Base-by-base conservation (phyloP, 2,888 invertebrate genomes). In the Pycnomerus fuliginosus region DNA sequence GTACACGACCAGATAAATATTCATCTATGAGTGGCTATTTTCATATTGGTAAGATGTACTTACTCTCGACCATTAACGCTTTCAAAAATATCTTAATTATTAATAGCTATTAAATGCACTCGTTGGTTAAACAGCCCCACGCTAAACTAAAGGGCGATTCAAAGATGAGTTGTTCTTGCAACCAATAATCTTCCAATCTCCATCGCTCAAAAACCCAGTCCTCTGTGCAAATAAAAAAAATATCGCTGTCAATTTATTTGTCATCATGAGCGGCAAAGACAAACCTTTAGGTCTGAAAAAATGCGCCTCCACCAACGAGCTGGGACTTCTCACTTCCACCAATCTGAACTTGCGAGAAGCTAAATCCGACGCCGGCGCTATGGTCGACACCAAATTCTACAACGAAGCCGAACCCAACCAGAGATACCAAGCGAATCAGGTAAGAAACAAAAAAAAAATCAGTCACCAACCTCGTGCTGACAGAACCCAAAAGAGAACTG, bases 311-410 rank as follows among this genome's bases (percentile, higher is more conserved):
- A 37, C 46, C 8, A 46, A 37, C 17, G 42, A 37, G 29, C 20
- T 46, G 2, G 56, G 56, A 14, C 14, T 51, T 23, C 46, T 56
- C n/a, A 50, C 53, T 48, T 44, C 47, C 11, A 50, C 54, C 16
- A 54, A 54, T 41, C 43, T 60, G 48, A 58, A 54, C 55, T 53
- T 64, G 50, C 56, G 62, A 44, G 62, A 61, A 29, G 59, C 64
- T 4, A 64, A 61, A 53, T 64, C 64, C 2, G 61, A 59, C 34
- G 57, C 59, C 1, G 60, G 58, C 17, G 55, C 55, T 4, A 60
- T 61, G 55, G 58, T 53, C 10, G 58, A 56, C 29, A 29, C 53
- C 10, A 58, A 56, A 45, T 53, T 50, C 20, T 8, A 20, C 36
- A 39, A 50, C 13, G 52, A 52, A 31, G 48, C 55, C 11, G 48